Evolutionary conservation across 23 tunicate species (phyloP), one percentile per base, ranked within the genome.

Genomic region (Diplosoma virens): DNA sequence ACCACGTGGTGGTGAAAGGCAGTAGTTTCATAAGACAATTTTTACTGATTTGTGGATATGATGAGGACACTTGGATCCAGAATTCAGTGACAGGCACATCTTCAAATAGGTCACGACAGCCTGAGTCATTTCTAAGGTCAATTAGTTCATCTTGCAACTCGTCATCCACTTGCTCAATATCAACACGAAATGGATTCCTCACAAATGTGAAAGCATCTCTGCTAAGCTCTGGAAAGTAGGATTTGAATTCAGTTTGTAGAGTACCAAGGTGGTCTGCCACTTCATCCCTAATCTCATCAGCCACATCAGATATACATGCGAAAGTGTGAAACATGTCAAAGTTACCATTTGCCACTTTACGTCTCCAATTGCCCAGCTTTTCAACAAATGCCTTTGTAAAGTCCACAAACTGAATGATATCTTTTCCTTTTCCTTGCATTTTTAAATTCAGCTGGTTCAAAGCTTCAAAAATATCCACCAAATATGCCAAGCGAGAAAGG

Each of bases 51-150:
- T 72, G 61, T 72, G 78, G 78, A 72, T 72, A 48, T 72, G 78
- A 72, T 72, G 78, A 48, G 78, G 63, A 72, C 78, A 47, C 63
- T 47, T 72, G 32, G 78, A 72, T 72, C 78, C 78, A 72, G 63
- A 79, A 79, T 79, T 65, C 83, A 37, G 83, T 79, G 77, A 79
- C 77, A 79, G 75, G 36, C 83, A 79, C 83, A 79, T 79, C 75
- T 79, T 66, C 74, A 79, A 79, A 79, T 67, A 79, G 83, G 59
- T 76, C 83, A 79, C 83, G 83, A 66, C 83, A 63, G 77, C 83
- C 77, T 67, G 77, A 79, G 29, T 79, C 77, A 79, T 79, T 79
- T 65, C 77, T 45, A 58, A 65, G 75, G 77, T 79, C 83, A 79
- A 67, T 66, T 67, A 79, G 66, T 79, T 79, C 83, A 67, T 79